Evolutionary conservation across 2,113 vertebrate species (phyloP).

Genomic region (Leuciscus idus): DNA sequence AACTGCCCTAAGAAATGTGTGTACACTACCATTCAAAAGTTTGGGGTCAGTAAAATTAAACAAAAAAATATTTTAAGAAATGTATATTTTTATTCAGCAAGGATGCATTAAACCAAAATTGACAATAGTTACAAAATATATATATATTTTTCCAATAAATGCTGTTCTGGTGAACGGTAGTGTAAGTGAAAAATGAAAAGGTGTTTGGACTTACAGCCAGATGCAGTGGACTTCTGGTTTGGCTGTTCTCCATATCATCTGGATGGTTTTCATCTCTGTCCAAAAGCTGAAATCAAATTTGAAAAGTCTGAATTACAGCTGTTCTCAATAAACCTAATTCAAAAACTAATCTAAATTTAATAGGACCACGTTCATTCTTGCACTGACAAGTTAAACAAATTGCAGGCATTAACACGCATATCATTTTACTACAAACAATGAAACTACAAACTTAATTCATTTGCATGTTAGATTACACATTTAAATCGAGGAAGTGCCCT

Average conservation of each 20-base stretch:
- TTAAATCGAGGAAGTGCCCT: constrained; percentile 5
- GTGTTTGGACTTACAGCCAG: constrained; percentile 84
- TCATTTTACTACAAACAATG: not conserved
- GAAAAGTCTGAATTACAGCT: not conserved
- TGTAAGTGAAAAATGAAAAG: too few relatives aligned
- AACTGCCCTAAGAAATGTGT: too few relatives aligned
- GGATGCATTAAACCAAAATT: too few relatives aligned
- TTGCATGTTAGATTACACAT: not conserved
- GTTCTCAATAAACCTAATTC: not conserved
- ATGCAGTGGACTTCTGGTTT: constrained; percentile 90
- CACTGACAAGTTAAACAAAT: not conserved
- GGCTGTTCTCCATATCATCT: constrained; percentile 79
- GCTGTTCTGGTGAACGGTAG: not conserved
- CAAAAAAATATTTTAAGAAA: too few relatives aligned
- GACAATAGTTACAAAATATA: too few relatives aligned
- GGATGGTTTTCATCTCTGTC: constrained; percentile 82
- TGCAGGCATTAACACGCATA: not conserved
- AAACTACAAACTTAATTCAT: not conserved
- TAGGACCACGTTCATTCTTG: not conserved
- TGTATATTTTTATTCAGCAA: too few relatives aligned
- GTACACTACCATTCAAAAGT: too few relatives aligned
- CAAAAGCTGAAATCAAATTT: constrained; percentile 79
- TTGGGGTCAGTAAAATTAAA: too few relatives aligned
- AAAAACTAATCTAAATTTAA: not conserved
- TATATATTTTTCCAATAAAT: too few relatives aligned